phyloP scores from a whole-genome alignment of 2,888 invertebrate species.

The Odontothrips loti region DNA sequence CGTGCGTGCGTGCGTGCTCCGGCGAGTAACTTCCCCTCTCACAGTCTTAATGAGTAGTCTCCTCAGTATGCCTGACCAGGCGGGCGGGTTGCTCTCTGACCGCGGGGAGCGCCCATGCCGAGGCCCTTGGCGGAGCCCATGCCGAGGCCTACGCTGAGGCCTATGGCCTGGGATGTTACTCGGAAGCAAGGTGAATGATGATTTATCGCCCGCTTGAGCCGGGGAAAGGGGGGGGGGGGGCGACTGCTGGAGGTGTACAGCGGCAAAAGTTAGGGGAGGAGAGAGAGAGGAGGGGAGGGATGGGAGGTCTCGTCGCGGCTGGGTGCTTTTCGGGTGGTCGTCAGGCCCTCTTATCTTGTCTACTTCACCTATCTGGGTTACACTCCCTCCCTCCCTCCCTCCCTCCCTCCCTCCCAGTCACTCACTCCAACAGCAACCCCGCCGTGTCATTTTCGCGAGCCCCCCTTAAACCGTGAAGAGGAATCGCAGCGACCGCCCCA shows the following conservation, averaged over 20 bases:
- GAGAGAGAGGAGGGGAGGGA: background rate
- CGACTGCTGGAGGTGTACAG: background rate
- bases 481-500: no score
- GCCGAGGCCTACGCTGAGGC: no score
- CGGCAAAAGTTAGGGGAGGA: background rate
- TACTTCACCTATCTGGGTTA: background rate
- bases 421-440: background rate
- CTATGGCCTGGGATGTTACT: no score
- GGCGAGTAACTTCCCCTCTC: no score
- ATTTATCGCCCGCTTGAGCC: background rate
- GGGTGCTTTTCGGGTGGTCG: background rate
- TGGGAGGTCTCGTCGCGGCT: background rate
- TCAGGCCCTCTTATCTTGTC: background rate
- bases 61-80: no score
- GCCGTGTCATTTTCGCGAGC: background rate
- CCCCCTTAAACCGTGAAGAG: background rate
- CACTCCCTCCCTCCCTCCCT: background rate
- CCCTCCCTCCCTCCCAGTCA: background rate
- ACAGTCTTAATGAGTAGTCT: no score
- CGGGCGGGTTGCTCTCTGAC: no score
- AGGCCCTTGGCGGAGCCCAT: no score
- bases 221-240: background rate
- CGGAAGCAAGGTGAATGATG: slow-evolving; percentile 13
- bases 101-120: no score
- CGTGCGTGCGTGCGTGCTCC: no score